phyloP scores from a whole-genome alignment of 2,888 invertebrate species.

The Lissonota sp. region DNA sequence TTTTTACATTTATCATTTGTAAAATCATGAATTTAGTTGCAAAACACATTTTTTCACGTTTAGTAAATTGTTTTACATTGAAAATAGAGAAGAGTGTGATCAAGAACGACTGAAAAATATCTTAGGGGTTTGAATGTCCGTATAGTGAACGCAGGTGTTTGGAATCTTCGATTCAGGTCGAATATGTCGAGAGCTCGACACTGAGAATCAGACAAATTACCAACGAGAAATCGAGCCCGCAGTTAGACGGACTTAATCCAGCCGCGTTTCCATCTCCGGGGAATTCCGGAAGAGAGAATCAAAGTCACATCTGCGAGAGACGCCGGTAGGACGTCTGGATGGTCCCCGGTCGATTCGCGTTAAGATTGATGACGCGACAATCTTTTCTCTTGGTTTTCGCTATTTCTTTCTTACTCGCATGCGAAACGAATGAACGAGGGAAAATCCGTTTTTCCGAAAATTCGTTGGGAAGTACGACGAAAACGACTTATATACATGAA shows the following conservation, averaged over 20 bases:
- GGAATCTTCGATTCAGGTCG: slow-evolving; percentile 60
- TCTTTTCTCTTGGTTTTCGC: slow-evolving; percentile 61
- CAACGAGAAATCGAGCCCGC: slow-evolving; percentile 61
- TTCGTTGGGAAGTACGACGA: slow-evolving; percentile 29
- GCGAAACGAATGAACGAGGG: slow-evolving; percentile 49
- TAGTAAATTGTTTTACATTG: neutral
- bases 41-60: too few species aligned
- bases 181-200: slow-evolving; percentile 67
- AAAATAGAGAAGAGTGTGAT: neutral
- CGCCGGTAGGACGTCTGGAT: slow-evolving; percentile 74
- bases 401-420: slow-evolving; percentile 59
- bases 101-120: neutral
- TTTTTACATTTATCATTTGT: too few species aligned
- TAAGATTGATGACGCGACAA: slow-evolving; percentile 81
- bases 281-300: slow-evolving; percentile 79
- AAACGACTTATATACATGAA: slow-evolving; percentile 10
- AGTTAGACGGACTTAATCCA: slow-evolving; percentile 79
- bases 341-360: slow-evolving; percentile 74
- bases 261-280: slow-evolving; percentile 77
- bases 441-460: slow-evolving; percentile 37
- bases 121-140: neutral
- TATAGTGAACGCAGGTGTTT: slow-evolving; percentile 72
- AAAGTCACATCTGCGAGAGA: slow-evolving; percentile 83
- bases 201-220: slow-evolving; percentile 77
- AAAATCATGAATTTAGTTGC: too few species aligned